Evolutionary conservation across 1,140 invertebrate species (phyloP), one percentile per base, ranked within the genome.

Genomic region (Lerema accius): DNA sequence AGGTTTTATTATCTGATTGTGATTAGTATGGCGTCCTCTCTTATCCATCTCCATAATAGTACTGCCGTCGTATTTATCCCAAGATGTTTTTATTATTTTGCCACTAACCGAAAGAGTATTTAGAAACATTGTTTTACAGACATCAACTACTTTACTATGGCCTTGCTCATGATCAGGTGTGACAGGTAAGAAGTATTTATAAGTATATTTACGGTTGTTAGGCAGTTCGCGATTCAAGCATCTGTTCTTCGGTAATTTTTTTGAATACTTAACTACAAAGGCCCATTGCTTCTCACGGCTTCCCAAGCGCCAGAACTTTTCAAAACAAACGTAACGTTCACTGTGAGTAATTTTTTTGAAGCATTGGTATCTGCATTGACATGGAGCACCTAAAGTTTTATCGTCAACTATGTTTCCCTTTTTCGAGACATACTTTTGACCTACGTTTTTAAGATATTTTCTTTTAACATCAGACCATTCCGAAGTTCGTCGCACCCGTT

Each of bases 271-370:
- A 16, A 48, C 45, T 17, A 11, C 17, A 48, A 19, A 26, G 3
- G 7, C 45, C 19, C 45, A 26, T 10, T 48, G 45, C 45, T 48
- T 48, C 26, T 48, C 17, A 13, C 55, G 53, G 32, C 63, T 53
- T 13, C 55, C 48, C 2, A 66, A 63, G 13, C 13, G 19, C 68
- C 63, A 70, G 45, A 66, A 70, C 15, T 66, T 66, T 42, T 17
- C 35, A 26, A 65, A 70, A 45, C 55, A 58, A 11, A 6, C 9
- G 5, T 45, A 45, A 13, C 40, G 28, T 32, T 58, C 19, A 26
- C 32, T 5, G 19, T 32, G 14, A 3, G 19, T 40, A 45, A 56
- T 56, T 56, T 58, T 58, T 19, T 45, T 23, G 35, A 13, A 16
- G 23, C 55, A 45, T 45, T 7, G 4, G 7, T 7, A 7, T 32